Evolutionary conservation across 1,140 invertebrate species (phyloP).

Genomic region (Panulirus ornatus): DNA sequence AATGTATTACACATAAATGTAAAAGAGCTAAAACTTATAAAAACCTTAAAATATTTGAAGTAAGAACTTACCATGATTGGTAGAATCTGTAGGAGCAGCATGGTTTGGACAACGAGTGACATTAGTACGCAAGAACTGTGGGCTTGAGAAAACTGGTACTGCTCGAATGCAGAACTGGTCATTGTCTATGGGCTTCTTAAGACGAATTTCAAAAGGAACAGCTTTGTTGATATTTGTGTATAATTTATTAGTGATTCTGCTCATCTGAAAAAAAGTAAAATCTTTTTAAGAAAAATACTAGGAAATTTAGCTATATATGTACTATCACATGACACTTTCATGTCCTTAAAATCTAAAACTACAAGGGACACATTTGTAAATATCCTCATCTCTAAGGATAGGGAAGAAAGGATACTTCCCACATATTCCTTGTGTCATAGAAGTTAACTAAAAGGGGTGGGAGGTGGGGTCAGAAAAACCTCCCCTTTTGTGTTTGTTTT

Average conservation of each 20-base stretch:
- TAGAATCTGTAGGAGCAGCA: conserved; percentile 42
- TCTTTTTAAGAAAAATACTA: too few species aligned
- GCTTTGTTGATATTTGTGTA: conserved; percentile 67
- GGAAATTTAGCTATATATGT: too few species aligned
- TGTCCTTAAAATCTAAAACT: too few species aligned
- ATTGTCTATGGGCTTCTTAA: conserved; percentile 33
- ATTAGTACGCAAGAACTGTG: conserved; percentile 53
- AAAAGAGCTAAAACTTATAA: background rate
- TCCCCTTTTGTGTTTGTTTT: too few species aligned
- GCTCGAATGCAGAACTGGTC: conserved; percentile 37
- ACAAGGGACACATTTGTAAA: too few species aligned
- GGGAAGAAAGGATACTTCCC: too few species aligned
- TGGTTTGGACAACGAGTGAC: conserved; percentile 62
- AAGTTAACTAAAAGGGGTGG: too few species aligned
- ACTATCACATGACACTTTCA: too few species aligned
- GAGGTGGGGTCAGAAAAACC: too few species aligned
- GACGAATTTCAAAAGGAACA: conserved; percentile 53
- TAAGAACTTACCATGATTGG: conserved; percentile 56
- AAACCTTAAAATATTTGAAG: background rate
- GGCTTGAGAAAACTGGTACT: conserved; percentile 56
- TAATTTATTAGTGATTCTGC: conserved; percentile 53
- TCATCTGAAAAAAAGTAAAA: conserved; percentile 42
- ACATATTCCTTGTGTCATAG: too few species aligned
- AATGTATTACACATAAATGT: too few species aligned
- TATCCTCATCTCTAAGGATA: too few species aligned